phyloP scores from a whole-genome alignment of 2,113 vertebrate species.

The Zosterops pallidus region DNA sequence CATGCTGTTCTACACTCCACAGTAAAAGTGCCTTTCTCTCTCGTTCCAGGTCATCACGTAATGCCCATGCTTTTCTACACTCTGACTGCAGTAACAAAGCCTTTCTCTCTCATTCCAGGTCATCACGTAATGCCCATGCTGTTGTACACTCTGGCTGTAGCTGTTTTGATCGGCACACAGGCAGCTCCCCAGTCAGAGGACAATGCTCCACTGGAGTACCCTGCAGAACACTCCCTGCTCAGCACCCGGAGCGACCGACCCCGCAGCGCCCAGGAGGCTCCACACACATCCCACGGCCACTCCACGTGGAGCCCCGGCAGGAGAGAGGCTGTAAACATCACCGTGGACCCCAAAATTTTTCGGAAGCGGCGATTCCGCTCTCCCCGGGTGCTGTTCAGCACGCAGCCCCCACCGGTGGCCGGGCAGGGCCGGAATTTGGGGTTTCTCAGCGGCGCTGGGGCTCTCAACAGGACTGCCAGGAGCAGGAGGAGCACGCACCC shows the following conservation, averaged over 20 bases:
- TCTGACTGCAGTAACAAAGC: conserved; percentile 78
- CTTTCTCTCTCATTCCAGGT: conserved; percentile 70
- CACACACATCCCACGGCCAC: conserved; percentile 58
- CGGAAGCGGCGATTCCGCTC: conserved; percentile 85
- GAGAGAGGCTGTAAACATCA: conserved; percentile 74
- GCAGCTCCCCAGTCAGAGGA: conserved; percentile 88
- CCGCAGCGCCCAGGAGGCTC: conserved; percentile 65
- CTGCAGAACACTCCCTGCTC: conserved; percentile 63
- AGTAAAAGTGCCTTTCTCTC: conserved; percentile 1
- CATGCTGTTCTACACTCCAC: conserved; percentile 92
- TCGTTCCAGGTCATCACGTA: conserved; percentile 72
- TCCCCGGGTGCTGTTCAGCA: conserved; percentile 92
- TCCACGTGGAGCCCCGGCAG: conserved; percentile 16
- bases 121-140: conserved; percentile 92
- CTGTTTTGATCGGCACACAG: conserved; percentile 93
- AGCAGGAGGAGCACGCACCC: conserved; percentile 79
- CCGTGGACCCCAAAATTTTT: conserved; percentile 90
- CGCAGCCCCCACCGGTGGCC: conserved; percentile 75
- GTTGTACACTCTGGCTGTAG: conserved; percentile 94
- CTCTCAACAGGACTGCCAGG: conserved; percentile 76
- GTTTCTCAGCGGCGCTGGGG: conserved; percentile 33
- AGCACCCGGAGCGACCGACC: conserved; percentile 62
- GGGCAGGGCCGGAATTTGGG: conserved; percentile 68
- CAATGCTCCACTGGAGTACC: conserved; percentile 79
- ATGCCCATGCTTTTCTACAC: conserved; percentile 93